Evolutionary conservation across 2,797 vertebrate species (phyloP).

Genomic region (Leptatherina wallacei): DNA sequence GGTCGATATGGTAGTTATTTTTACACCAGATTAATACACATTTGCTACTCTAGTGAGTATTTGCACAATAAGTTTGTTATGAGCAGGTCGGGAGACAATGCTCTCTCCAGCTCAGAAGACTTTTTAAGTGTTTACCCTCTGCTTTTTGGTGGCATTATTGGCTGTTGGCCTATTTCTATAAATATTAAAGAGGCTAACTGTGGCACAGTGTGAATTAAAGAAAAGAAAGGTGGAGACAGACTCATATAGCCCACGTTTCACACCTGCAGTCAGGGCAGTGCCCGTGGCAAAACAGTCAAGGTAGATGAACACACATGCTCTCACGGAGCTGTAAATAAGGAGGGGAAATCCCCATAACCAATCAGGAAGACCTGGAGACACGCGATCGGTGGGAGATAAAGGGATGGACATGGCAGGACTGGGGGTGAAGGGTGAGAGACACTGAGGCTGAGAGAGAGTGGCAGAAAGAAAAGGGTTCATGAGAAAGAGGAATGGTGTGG

Average conservation of each 20-base stretch:
- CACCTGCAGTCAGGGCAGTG: slow-evolving; percentile 47
- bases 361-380: slow-evolving; percentile 75
- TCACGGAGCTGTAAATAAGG: slow-evolving; percentile 34
- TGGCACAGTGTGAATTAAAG: slow-evolving; percentile 39
- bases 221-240: slow-evolving; percentile 9
- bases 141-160: slow-evolving; percentile 52
- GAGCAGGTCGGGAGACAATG: slow-evolving; percentile 43
- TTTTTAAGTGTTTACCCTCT: slow-evolving; percentile 64
- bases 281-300: slow-evolving; percentile 29
- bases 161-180: slow-evolving; percentile 61
- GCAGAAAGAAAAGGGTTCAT: slow-evolving; percentile 20
- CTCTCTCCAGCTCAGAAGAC: slow-evolving; percentile 63
- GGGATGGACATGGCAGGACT: slow-evolving; percentile 45
- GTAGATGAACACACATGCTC: slow-evolving; percentile 30
- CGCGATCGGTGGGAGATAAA: slow-evolving; percentile 60
- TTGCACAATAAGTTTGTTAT: slow-evolving; percentile 19
- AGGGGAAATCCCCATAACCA: slow-evolving; percentile 80
- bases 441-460: slow-evolving; percentile 20
- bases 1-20: too few relatives aligned
- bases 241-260: slow-evolving; percentile 38
- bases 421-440: slow-evolving; percentile 45
- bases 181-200: slow-evolving; percentile 38
- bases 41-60: not conserved
- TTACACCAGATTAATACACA: too few relatives aligned
- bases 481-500: slow-evolving; percentile 37